Conservation (phyloP, 2,888 invertebrate species). For the Mystacides longicornis region DNA sequence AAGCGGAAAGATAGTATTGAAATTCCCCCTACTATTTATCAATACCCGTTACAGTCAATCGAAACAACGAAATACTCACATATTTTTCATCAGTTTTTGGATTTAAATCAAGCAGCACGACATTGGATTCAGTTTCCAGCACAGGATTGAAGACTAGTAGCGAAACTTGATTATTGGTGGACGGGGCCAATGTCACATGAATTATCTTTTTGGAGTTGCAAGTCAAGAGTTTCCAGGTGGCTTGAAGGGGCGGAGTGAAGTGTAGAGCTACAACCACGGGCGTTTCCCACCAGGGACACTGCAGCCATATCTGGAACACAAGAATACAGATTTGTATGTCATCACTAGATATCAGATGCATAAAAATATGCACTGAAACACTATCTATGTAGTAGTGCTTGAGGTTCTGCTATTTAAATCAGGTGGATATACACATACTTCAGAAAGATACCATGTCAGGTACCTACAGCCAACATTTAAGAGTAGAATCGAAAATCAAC, state of each 20-base stretch:
- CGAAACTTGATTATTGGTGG: conserved; percentile 50
- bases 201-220: conserved; percentile 78
- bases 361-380: no score
- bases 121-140: conserved; percentile 52
- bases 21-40: no score
- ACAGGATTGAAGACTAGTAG: conserved; percentile 43
- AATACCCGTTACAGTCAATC: no score
- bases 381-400: no score
- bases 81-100: conserved; percentile 43
- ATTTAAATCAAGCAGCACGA: conserved; percentile 59
- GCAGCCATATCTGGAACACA: conserved; percentile 66
- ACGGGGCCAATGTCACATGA: conserved; percentile 66
- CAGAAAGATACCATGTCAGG: no score
- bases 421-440: no score
- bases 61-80: conserved; percentile 7
- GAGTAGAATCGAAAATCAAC: no score
- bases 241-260: conserved; percentile 77
- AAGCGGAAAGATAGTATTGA: no score
- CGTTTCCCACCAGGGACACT: conserved; percentile 71
- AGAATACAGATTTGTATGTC: no score
- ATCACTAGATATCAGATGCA: no score
- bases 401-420: no score
- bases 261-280: conserved; percentile 67
- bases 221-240: conserved; percentile 76
- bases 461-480: no score